phyloP scores from a whole-genome alignment of 2,113 vertebrate species.

The Phaethon lepturus region DNA sequence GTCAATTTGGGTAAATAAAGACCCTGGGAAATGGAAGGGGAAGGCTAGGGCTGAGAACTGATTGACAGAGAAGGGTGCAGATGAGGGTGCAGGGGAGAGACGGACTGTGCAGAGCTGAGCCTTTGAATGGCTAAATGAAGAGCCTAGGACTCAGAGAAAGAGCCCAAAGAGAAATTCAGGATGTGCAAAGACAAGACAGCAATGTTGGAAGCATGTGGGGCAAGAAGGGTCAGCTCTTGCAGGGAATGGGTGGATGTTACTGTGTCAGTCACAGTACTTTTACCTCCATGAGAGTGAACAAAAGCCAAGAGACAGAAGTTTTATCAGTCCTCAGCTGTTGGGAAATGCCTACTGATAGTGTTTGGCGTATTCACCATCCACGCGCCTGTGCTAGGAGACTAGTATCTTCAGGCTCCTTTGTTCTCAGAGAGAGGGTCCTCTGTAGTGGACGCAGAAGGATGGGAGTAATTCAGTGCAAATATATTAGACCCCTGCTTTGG shows the following conservation, averaged over 20 bases:
- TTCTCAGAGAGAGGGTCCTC: neutral
- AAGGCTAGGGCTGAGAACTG: neutral
- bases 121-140: neutral
- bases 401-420: neutral
- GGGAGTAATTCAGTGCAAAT: neutral
- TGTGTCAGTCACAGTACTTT: neutral
- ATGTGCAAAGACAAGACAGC: neutral
- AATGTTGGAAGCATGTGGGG: accelerated
- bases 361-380: neutral
- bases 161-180: neutral
- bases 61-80: neutral
- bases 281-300: neutral
- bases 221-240: neutral
- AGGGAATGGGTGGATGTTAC: neutral
- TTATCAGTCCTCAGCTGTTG: neutral
- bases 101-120: neutral
- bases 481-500: neutral
- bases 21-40: neutral
- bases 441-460: neutral
- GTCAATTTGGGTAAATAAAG: neutral
- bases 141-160: neutral
- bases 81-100: neutral
- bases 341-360: neutral
- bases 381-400: neutral
- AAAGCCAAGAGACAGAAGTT: neutral